phyloP scores from a whole-genome alignment of 2,113 vertebrate species.

The Pipra filicauda region DNA sequence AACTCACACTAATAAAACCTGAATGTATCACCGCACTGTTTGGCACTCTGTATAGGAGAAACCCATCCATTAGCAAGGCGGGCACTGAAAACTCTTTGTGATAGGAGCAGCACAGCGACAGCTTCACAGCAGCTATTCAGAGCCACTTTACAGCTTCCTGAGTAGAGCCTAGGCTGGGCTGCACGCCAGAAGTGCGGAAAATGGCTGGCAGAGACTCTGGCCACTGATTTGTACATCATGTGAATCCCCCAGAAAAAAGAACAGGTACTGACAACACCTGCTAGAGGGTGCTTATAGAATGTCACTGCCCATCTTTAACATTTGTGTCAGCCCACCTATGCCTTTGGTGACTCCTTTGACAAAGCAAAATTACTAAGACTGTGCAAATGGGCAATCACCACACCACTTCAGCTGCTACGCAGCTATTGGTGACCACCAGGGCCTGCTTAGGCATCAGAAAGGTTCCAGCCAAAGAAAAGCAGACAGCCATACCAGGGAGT shows the following conservation, averaged over 20 bases:
- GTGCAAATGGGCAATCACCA: not conserved
- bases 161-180: conserved; percentile 4
- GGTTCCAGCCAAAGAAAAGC: not conserved
- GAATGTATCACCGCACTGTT: conserved; percentile 31
- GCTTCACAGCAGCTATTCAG: conserved; percentile 53
- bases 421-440: not conserved
- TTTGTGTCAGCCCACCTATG: not conserved
- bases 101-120: not conserved
- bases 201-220: not conserved
- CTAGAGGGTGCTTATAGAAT: not conserved
- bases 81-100: conserved; percentile 54
- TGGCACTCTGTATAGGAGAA: not conserved
- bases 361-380: not conserved
- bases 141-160: conserved; percentile 42
- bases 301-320: not conserved
- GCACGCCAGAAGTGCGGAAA: not conserved
- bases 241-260: not conserved
- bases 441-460: not conserved
- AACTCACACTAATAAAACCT: conserved; percentile 43
- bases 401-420: not conserved
- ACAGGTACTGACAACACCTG: not conserved
- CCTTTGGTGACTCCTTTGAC: not conserved
- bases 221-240: not conserved
- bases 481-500: not conserved
- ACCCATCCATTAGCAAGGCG: conserved; percentile 27